Percentiles rank a stretch among this genome's conserved stretches.
Evolutionary conservation across 2,888 invertebrate species (phyloP).

Genomic region (Volucella inanis): DNA sequence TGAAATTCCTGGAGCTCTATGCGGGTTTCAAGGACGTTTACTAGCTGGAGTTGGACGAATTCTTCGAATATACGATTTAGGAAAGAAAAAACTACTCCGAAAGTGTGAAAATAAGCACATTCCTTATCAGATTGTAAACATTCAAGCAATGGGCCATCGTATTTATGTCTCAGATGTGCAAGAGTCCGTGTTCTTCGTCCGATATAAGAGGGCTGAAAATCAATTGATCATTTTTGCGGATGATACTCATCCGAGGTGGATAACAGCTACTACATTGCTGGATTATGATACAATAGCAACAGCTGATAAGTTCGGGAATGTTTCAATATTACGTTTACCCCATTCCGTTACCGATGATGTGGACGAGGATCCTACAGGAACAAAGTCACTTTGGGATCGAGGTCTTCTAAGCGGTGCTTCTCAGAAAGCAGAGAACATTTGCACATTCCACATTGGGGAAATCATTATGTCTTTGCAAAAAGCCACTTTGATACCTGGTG

Average conservation of each 20-base stretch:
- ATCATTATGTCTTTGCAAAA: conserved; percentile 97
- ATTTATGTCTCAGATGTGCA: conserved; percentile 98
- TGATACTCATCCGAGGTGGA: conserved; percentile 98
- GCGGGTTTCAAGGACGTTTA: conserved; percentile 94
- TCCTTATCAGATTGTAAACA: conserved; percentile 96
- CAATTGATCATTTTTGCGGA: conserved; percentile 99
- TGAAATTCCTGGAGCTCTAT: conserved; percentile 94
- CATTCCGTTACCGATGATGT: conserved; percentile 97
- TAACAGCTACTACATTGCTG: conserved; percentile 94
- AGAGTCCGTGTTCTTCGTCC: conserved; percentile 97
- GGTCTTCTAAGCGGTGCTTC: conserved; percentile 97
- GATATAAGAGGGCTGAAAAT: conserved; percentile 97
- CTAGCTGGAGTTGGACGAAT: conserved; percentile 96
- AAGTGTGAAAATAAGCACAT: conserved; percentile 99
- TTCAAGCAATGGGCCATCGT: conserved; percentile 96
- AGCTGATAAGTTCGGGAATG: conserved; percentile 99
- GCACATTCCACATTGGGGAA: conserved; percentile 98
- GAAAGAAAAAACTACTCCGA: conserved; percentile 96
- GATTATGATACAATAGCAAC: conserved; percentile 98
- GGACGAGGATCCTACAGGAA: conserved; percentile 99
- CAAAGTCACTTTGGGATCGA: conserved; percentile 97
- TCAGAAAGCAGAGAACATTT: conserved; percentile 96
- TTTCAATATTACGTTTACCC: conserved; percentile 94
- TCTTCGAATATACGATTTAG: conserved; percentile 96
- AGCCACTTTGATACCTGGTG: conserved; percentile 98